A percentile compares a stretch with the other conserved stretches of the same genome.
Conservation (phyloP, 2,113 vertebrate genomes). For the Paraplagusia blochii region DNA sequence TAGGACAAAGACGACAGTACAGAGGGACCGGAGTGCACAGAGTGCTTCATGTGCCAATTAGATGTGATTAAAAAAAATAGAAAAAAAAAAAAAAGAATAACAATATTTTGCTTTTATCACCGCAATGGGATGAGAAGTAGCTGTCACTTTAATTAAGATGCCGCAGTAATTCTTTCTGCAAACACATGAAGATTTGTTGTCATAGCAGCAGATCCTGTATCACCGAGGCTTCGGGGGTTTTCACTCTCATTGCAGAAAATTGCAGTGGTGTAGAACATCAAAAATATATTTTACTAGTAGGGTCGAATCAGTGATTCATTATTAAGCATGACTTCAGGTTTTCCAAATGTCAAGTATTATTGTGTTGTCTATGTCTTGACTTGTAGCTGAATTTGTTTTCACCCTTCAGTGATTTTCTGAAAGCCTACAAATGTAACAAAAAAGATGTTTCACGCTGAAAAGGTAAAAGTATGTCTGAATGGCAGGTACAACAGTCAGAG, state of each 20-base stretch:
- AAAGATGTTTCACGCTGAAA: too few species aligned
- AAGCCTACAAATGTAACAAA: too few species aligned
- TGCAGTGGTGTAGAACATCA: not conserved
- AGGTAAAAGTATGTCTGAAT: too few species aligned
- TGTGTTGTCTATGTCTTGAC: too few species aligned
- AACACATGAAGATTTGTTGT: constrained; percentile 12
- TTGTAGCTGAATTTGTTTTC: too few species aligned
- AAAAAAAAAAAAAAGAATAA: not conserved
- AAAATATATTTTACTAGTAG: too few species aligned
- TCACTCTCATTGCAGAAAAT: not conserved
- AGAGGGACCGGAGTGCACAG: not conserved
- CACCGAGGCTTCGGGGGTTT: not conserved
- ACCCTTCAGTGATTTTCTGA: too few species aligned
- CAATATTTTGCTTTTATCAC: not conserved
- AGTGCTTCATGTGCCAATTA: not conserved
- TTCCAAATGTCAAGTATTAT: too few species aligned
- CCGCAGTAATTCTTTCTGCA: not conserved
- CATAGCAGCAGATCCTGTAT: constrained; percentile 1
- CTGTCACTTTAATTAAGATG: constrained; percentile 2
- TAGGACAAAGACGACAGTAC: constrained; percentile 31
- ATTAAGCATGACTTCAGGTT: not conserved
- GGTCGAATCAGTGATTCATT: too few species aligned
- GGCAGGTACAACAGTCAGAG: too few species aligned
- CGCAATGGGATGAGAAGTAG: not conserved
- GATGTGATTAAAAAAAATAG: too few species aligned